Conservation (phyloP, 2,797 vertebrate species). For the Sternotherus odoratus region DNA sequence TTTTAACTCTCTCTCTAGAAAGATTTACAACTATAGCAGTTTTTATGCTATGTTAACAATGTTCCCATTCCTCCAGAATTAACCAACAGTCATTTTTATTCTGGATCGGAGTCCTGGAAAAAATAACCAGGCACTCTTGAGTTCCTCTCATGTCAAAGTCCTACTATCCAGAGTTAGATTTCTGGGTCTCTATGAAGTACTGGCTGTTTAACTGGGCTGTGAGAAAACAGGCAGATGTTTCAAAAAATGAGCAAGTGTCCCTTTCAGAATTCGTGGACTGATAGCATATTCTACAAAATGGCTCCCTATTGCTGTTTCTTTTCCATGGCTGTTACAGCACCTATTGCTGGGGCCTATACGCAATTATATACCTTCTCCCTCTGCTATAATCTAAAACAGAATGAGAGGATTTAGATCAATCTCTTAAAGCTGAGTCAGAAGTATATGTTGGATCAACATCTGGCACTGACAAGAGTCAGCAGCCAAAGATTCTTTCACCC, state of each 20-base stretch:
- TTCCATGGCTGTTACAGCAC: accelerated
- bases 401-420: background rate
- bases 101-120: background rate
- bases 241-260: background rate
- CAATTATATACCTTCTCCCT: background rate
- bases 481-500: accelerated
- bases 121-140: background rate
- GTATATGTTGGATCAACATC: background rate
- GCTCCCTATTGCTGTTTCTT: background rate
- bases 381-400: background rate
- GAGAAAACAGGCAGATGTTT: background rate
- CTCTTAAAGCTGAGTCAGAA: accelerated
- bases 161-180: background rate
- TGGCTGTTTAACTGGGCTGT: background rate
- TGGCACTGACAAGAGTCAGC: accelerated
- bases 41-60: background rate
- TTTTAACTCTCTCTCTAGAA: background rate
- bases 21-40: background rate
- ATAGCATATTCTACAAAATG: background rate
- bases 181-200: background rate
- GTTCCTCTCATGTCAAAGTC: background rate
- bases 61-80: background rate
- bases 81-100: background rate
- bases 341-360: background rate
- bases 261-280: background rate